A percentile compares a stretch with the other conserved stretches of the same genome.
phyloP scores from a whole-genome alignment of 1,140 invertebrate species.

The Cydia strobilella region DNA sequence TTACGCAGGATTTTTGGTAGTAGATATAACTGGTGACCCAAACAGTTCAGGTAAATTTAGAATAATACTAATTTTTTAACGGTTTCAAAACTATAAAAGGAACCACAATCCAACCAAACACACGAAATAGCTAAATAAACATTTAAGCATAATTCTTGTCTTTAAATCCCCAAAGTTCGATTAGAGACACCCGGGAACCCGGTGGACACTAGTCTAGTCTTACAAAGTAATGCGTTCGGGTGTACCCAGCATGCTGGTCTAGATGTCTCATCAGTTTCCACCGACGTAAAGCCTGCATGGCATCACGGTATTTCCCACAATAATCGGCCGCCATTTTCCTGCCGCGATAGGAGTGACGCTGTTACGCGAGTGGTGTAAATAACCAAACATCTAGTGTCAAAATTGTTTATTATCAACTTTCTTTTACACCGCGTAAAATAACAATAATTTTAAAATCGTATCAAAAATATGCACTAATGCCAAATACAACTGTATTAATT shows the following conservation, averaged over 20 bases:
- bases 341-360: not conserved
- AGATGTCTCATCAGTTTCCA: slow-evolving; percentile 1
- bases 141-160: too few relatives aligned
- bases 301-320: slow-evolving; percentile 20
- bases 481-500: not conserved
- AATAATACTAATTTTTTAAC: too few relatives aligned
- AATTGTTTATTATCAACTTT: not conserved
- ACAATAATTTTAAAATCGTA: not conserved
- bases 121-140: too few relatives aligned
- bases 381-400: not conserved
- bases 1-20: too few relatives aligned
- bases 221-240: too few relatives aligned
- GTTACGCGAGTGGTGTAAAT: not conserved
- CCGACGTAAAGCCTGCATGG: not conserved
- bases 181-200: too few relatives aligned
- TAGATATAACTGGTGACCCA: too few relatives aligned
- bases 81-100: too few relatives aligned
- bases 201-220: too few relatives aligned
- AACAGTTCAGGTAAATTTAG: too few relatives aligned
- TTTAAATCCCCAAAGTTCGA: too few relatives aligned
- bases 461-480: not conserved
- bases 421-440: not conserved
- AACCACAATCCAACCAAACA: too few relatives aligned
- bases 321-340: slow-evolving; percentile 5
- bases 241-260: not conserved